Percentiles rank a stretch among this genome's conserved stretches.
phyloP scores from a whole-genome alignment of 2,113 vertebrate species.

The Onychorhynchus coronatus region DNA sequence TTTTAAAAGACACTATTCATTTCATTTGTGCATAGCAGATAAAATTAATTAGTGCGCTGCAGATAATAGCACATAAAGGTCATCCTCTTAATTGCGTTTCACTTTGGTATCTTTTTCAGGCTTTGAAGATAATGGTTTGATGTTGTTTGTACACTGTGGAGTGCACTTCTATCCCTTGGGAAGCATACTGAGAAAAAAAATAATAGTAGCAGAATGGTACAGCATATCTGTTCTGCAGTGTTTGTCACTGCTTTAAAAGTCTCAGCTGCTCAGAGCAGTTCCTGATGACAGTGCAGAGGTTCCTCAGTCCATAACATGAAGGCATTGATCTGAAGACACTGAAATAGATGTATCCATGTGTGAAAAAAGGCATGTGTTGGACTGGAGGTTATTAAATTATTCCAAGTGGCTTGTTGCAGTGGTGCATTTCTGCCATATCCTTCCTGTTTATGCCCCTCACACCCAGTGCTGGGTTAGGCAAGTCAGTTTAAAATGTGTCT shows the following conservation, averaged over 20 bases:
- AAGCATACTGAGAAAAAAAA: constrained; percentile 23
- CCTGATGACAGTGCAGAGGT: neutral
- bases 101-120: constrained; percentile 34
- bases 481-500: neutral
- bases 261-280: neutral
- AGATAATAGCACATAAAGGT: constrained; percentile 66
- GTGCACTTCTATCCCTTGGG: constrained; percentile 10
- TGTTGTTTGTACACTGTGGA: constrained; percentile 36
- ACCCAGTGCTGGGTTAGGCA: neutral
- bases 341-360: neutral
- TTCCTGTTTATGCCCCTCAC: neutral
- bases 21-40: constrained; percentile 31
- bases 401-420: neutral
- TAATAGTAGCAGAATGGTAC: neutral
- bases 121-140: constrained; percentile 50
- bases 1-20: constrained; percentile 8
- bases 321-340: neutral
- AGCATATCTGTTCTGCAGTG: neutral
- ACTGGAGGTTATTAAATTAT: neutral
- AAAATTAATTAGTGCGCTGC: constrained; percentile 64
- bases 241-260: neutral
- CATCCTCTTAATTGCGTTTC: constrained; percentile 54
- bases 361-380: neutral
- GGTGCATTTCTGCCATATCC: neutral
- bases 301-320: neutral